phyloP scores from a whole-genome alignment of 2,797 vertebrate genomes.

The Eulemur mongoz region DNA sequence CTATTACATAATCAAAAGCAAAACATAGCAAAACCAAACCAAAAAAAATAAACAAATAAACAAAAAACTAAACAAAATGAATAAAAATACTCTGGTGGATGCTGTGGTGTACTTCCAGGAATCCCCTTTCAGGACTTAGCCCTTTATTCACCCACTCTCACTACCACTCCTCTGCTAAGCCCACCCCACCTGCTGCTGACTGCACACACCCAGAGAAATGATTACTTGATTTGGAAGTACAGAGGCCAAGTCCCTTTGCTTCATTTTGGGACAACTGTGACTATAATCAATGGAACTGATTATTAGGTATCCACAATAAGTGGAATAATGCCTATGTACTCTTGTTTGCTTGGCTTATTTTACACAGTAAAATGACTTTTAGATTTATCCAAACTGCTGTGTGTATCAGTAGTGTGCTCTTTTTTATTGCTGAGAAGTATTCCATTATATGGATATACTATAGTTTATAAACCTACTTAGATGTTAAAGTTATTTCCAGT shows the following conservation, averaged over 20 bases:
- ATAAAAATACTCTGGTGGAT: background rate
- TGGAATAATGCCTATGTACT: background rate
- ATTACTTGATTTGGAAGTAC: background rate
- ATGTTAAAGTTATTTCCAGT: background rate
- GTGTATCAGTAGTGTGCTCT: background rate
- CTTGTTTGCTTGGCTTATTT: background rate
- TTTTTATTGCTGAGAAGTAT: background rate
- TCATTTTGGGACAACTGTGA: background rate
- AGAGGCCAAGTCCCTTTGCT: background rate
- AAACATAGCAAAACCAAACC: background rate
- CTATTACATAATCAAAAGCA: background rate
- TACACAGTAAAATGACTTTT: background rate
- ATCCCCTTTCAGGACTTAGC: background rate
- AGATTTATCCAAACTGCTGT: background rate
- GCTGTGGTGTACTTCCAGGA: background rate
- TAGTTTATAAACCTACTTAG: background rate
- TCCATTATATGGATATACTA: background rate
- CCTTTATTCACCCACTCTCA: background rate
- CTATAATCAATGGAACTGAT: background rate
- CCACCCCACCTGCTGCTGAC: too few species aligned
- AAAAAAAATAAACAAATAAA: too few species aligned
- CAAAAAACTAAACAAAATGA: background rate
- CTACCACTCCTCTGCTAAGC: background rate
- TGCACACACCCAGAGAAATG: background rate
- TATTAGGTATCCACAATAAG: background rate